Percentiles rank a stretch among this genome's conserved stretches.
Conservation (phyloP, 2,888 invertebrate species). For the Cosmia pyralina region DNA sequence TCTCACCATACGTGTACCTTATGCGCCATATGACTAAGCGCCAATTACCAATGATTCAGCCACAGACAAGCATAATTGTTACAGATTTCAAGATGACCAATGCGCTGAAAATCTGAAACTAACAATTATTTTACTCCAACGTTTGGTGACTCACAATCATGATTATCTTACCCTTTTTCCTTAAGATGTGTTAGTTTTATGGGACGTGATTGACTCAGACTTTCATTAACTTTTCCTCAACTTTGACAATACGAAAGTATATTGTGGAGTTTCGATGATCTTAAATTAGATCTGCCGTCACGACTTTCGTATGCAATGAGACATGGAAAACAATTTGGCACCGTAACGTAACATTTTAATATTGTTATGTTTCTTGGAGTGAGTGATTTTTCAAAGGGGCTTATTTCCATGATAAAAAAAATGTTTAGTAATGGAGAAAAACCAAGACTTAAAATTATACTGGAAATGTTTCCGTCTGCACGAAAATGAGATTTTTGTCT, state of each 20-base stretch:
- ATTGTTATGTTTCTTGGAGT: no score
- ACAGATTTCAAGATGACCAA: constrained; percentile 36
- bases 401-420: no score
- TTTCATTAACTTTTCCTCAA: neutral
- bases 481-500: no score
- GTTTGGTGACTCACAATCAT: constrained; percentile 4
- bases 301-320: neutral
- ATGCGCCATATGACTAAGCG: constrained; percentile 31
- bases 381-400: no score
- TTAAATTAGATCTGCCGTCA: neutral
- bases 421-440: no score
- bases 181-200: neutral
- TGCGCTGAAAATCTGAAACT: constrained; percentile 22
- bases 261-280: neutral
- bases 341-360: no score
- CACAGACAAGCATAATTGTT: neutral
- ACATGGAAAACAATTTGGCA: neutral
- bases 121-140: neutral
- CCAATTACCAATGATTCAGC: constrained; percentile 30
- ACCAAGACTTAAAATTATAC: no score
- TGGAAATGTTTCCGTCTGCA: no score
- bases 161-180: neutral
- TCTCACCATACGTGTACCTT: neutral
- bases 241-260: neutral
- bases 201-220: neutral